phyloP scores from a whole-genome alignment of 2,797 vertebrate species.

The Petrocephalus schoutedeni region DNA sequence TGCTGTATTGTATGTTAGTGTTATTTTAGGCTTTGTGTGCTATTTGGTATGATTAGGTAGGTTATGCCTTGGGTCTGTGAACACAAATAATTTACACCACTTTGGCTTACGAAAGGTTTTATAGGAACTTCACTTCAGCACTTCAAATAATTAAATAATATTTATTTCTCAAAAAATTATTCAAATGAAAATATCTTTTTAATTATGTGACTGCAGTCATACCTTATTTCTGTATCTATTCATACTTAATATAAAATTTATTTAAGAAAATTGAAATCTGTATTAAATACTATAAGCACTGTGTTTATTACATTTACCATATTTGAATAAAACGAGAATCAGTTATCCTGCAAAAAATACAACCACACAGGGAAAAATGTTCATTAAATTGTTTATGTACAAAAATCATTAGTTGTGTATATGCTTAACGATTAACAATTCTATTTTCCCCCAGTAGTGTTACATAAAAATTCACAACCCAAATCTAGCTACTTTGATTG shows the following conservation, averaged over 20 bases:
- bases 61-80: not conserved
- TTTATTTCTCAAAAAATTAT: not conserved
- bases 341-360: not conserved
- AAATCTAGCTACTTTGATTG: constrained; percentile 32
- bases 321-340: not conserved
- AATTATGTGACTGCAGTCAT: not conserved
- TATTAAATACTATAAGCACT: not conserved
- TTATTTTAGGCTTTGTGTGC: not conserved
- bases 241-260: not conserved
- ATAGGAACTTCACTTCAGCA: not conserved
- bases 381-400: constrained; percentile 56
- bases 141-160: not conserved
- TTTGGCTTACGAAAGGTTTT: not conserved
- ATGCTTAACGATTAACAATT: constrained; percentile 44
- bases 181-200: not conserved
- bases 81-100: not conserved
- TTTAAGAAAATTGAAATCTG: not conserved
- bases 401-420: constrained; percentile 50
- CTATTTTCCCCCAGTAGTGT: constrained; percentile 37
- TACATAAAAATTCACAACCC: constrained; percentile 48
- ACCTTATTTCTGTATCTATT: not conserved
- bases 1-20: not conserved
- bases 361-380: not conserved
- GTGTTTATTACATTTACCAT: not conserved
- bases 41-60: not conserved